These are phyloP conservation scores for Agrilus mali DNA, from an alignment of 2,888 invertebrate genomes.

Conservation along the genomic window DNA sequence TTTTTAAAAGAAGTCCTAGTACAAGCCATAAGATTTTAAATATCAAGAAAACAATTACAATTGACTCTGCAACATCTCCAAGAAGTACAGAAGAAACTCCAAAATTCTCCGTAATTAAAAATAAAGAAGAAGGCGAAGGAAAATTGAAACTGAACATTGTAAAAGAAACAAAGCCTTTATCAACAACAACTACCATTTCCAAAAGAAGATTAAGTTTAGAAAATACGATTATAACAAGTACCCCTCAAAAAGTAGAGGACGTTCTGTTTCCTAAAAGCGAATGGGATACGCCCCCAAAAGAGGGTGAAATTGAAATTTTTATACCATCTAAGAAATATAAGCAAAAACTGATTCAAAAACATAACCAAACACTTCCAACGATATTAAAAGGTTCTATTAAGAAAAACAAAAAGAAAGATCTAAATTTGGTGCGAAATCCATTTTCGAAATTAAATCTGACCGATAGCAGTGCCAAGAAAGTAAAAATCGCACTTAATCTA, in stretches of 20 bases:
- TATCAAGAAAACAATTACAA: too few species aligned
- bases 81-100: too few species aligned
- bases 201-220: too few species aligned
- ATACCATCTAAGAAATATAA: constrained; percentile 22
- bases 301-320: constrained; percentile 33
- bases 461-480: constrained; percentile 43
- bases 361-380: background rate
- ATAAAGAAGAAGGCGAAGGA: too few species aligned
- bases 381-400: background rate
- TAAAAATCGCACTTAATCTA: constrained; percentile 57
- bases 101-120: too few species aligned
- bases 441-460: constrained; percentile 13
- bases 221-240: background rate
- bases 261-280: constrained; percentile 20
- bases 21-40: too few species aligned
- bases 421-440: constrained; percentile 19
- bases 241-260: background rate
- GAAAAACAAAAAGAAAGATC: constrained; percentile 6
- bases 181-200: too few species aligned
- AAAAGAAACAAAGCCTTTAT: too few species aligned
- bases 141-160: too few species aligned
- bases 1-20: too few species aligned
- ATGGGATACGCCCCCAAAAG: constrained; percentile 33
- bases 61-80: too few species aligned
- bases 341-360: constrained; percentile 7